Base-by-base conservation (phyloP, 2,888 invertebrate species). In the Harpalus rufipes region DNA sequence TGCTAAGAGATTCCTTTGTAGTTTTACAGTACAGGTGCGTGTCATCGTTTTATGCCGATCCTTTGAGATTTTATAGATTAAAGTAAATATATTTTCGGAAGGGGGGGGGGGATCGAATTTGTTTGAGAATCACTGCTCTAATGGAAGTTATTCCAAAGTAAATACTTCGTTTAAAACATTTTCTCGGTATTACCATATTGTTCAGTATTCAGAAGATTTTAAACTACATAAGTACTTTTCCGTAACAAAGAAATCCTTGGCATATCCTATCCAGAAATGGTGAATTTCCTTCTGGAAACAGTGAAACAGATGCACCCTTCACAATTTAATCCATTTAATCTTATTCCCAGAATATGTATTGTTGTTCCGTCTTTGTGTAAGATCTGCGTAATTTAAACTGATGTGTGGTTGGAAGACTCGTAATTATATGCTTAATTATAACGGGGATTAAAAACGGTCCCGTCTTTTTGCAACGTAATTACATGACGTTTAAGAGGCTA, bases 351-450 rank as follows among this genome's bases (percentile, higher is more conserved):
- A 61, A 61, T 61, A 61, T 61, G 59, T 18, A 61, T 61, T 61
- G 59, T 61, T 61, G 12, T 56, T 56, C 8, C 14, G 59, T 16
- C 59, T 61, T 16, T 14, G 16, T 16, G 16, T 16, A 18, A 18
- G 59, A 18, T 61, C 6, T 61, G 8, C 18, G 14, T 14, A 12
- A 56, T 12, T 14, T 14, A 61, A 16, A 18, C 21, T 16, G 61
- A 61, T 61, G 61, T 25, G 65, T 25, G 32, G 21, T 21, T 65
- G 65, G 32, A 65, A 61, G 61, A 65, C 25, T 8, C 65, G 65
- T 65, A 65, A 65, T 65, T 65, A 65, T 65, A 65, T 25, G 65
- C 21, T 65, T 65, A 65, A 65, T 65, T 65, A 32, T 7, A 25
- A 65, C 65, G 65, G 12, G 21, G 25, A 65, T 65, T 65, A 65